A percentile compares a stretch with the other conserved stretches of the same genome.
Conservation (phyloP, 2,113 vertebrate species). For the Antigone vipio region DNA sequence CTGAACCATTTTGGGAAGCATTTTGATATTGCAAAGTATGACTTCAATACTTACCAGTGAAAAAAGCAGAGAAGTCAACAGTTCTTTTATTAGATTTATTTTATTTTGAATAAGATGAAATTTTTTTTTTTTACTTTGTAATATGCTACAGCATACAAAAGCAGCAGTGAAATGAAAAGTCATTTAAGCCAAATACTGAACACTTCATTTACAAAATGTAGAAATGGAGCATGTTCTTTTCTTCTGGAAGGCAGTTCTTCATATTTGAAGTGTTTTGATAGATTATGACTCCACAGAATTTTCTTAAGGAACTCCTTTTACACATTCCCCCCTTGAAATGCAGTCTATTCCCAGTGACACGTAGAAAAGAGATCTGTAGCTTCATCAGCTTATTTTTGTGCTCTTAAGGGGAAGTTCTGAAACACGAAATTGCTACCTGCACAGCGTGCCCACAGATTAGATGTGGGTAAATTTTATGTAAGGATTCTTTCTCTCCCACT, state of each 20-base stretch:
- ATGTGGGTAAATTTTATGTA: neutral
- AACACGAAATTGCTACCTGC: neutral
- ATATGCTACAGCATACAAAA: neutral
- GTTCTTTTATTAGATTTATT: neutral
- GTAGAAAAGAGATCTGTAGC: neutral
- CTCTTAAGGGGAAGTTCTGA: neutral
- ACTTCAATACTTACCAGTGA: neutral
- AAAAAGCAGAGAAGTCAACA: neutral
- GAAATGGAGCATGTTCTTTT: neutral
- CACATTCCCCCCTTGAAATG: neutral
- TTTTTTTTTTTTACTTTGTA: neutral
- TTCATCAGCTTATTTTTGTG: neutral
- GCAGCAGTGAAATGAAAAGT: neutral
- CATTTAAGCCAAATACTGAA: neutral
- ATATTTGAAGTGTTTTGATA: neutral
- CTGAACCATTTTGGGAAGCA: neutral
- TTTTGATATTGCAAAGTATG: neutral
- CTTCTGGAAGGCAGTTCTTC: neutral
- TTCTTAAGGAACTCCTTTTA: neutral
- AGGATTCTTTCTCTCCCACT: neutral
- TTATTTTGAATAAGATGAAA: neutral
- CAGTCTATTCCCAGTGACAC: neutral
- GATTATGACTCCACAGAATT: neutral
- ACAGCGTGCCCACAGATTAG: neutral
- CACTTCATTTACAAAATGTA: neutral